Conservation (phyloP, 2,888 invertebrate species). For the Melanostoma mellinum region DNA sequence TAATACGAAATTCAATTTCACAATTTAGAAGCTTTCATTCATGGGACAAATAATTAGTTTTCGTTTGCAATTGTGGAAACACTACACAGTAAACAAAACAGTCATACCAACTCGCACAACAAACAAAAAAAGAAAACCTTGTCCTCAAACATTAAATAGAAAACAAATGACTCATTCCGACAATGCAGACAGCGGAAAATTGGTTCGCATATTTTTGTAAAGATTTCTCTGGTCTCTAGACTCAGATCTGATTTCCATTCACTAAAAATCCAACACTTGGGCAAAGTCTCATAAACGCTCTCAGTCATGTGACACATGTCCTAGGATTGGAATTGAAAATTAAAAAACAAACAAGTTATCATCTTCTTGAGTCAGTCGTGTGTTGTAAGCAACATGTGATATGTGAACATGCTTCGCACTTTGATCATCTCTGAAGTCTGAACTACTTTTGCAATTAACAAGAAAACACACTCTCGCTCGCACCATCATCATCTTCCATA, state of each 20-base stretch:
- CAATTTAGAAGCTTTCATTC: too few species aligned
- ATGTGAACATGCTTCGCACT: conserved; percentile 40
- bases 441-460: conserved; percentile 58
- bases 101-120: not conserved
- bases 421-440: conserved; percentile 23
- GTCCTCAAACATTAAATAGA: conserved; percentile 23
- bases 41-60: too few species aligned
- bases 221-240: conserved; percentile 10
- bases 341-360: conserved; percentile 11
- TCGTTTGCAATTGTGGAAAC: too few species aligned
- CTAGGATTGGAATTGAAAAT: conserved; percentile 24
- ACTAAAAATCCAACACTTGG: conserved; percentile 43
- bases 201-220: conserved; percentile 7
- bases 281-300: conserved; percentile 40
- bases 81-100: too few species aligned
- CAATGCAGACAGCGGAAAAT: conserved; percentile 39
- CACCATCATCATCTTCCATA: not conserved
- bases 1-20: too few species aligned
- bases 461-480: conserved; percentile 15
- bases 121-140: conserved; percentile 20
- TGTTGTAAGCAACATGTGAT: conserved; percentile 33
- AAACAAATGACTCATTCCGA: conserved; percentile 43
- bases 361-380: conserved; percentile 21
- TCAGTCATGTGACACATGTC: conserved; percentile 60
- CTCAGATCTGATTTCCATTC: conserved; percentile 24